Evolutionary conservation across 2,113 vertebrate genomes (phyloP).

Genomic region (Triplophysa dalaica): DNA sequence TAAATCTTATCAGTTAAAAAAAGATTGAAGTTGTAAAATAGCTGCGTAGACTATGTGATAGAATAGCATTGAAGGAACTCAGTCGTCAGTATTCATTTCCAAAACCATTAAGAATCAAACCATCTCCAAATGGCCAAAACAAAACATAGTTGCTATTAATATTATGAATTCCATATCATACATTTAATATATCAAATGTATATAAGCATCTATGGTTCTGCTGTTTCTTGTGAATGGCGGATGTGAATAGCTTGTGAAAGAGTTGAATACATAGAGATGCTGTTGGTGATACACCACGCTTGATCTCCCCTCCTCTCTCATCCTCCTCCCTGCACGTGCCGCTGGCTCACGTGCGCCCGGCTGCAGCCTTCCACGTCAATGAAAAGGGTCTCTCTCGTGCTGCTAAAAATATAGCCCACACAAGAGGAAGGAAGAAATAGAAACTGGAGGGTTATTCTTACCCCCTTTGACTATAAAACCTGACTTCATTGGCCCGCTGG

Average conservation of each 20-base stretch:
- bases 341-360: slow-evolving; percentile 36
- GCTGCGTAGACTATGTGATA: neutral
- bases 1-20: too few relatives aligned
- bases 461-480: slow-evolving; percentile 26
- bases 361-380: slow-evolving; percentile 39
- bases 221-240: slow-evolving; percentile 1
- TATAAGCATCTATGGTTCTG: neutral
- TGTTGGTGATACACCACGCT: slow-evolving; percentile 13
- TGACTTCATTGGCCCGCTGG: slow-evolving; percentile 27
- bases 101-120: neutral
- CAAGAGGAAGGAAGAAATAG: slow-evolving; percentile 41
- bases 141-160: too few relatives aligned
- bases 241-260: neutral
- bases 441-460: slow-evolving; percentile 44
- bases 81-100: neutral
- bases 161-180: neutral
- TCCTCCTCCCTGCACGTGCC: slow-evolving; percentile 42
- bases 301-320: slow-evolving; percentile 1
- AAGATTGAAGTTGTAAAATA: neutral
- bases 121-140: neutral
- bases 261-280: slow-evolving; percentile 18
- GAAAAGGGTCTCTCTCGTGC: slow-evolving; percentile 34
- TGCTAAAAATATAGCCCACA: slow-evolving; percentile 49
- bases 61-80: neutral
- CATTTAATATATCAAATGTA: too few relatives aligned